Conservation (phyloP, 2,888 invertebrate species). For the Apeira syringaria region DNA sequence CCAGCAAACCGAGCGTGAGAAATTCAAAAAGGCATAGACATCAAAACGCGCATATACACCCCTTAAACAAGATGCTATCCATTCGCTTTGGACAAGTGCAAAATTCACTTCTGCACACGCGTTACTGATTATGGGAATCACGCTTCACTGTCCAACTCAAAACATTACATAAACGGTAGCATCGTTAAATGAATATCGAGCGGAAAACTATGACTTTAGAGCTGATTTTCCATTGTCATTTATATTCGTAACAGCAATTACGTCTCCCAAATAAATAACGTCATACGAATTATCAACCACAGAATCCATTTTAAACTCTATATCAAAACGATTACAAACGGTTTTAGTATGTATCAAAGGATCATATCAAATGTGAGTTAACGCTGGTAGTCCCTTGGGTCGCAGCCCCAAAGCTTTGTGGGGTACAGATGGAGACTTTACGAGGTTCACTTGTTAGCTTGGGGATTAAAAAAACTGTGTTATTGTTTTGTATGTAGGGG, state of each 20-base stretch:
- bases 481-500: constrained; percentile 70
- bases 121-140: constrained; percentile 74
- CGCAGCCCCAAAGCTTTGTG: constrained; percentile 71
- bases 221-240: constrained; percentile 28
- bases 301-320: constrained; percentile 32
- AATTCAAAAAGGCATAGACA: constrained; percentile 43
- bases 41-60: constrained; percentile 34
- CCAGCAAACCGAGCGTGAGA: constrained; percentile 58
- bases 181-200: constrained; percentile 18
- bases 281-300: constrained; percentile 28
- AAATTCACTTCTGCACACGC: constrained; percentile 70
- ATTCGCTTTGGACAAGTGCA: constrained; percentile 73
- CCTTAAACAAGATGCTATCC: constrained; percentile 69
- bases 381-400: constrained; percentile 62
- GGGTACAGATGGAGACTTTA: constrained; percentile 75
- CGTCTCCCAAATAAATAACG: constrained; percentile 31
- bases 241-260: constrained; percentile 41
- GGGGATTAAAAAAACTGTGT: constrained; percentile 77
- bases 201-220: constrained; percentile 11
- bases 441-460: constrained; percentile 74
- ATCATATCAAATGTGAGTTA: constrained; percentile 66
- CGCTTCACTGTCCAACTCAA: constrained; percentile 44
- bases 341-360: constrained; percentile 31
- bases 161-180: constrained; percentile 31
- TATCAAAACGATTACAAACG: constrained; percentile 11